These are phyloP conservation scores for Ochotona princeps DNA, from an alignment of 2,113 vertebrate species.

Conservation along the genomic window DNA sequence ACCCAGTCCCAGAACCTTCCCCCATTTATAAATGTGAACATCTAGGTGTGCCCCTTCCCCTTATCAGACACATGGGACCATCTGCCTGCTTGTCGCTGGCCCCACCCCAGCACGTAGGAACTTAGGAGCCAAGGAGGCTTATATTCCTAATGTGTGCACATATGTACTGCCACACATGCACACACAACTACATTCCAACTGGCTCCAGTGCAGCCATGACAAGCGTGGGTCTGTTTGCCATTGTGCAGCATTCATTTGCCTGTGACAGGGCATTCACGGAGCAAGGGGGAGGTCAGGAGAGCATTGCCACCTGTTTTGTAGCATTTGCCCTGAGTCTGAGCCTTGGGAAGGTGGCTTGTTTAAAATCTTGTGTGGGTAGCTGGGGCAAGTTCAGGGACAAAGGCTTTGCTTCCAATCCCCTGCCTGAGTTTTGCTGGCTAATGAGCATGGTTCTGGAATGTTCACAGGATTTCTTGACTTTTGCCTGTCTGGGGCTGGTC, in stretches of 20 bases:
- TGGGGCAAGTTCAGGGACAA: conserved; percentile 78
- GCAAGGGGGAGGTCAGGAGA: conserved; percentile 66
- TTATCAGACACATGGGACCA: neutral
- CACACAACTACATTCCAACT: neutral
- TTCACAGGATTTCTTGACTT: conserved; percentile 81
- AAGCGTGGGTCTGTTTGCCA: conserved; percentile 43
- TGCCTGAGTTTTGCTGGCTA: conserved; percentile 71
- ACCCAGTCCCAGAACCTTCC: neutral
- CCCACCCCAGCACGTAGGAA: neutral
- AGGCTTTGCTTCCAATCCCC: conserved; percentile 75
- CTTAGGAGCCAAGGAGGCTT: conserved; percentile 6
- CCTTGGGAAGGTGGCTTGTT: conserved; percentile 52
- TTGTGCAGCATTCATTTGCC: conserved; percentile 57
- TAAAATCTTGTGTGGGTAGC: conserved; percentile 71
- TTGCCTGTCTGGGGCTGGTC: conserved; percentile 70
- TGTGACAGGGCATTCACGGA: conserved; percentile 62
- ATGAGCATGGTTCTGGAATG: conserved; percentile 74
- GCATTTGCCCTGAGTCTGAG: conserved; percentile 43
- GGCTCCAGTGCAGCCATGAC: conserved; percentile 27
- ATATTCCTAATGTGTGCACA: neutral
- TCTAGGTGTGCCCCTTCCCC: neutral
- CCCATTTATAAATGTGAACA: neutral
- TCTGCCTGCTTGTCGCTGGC: neutral
- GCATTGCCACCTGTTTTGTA: conserved; percentile 57
- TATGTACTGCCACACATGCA: neutral